Evolutionary conservation across 2,113 vertebrate genomes (phyloP).

Genomic region (Sturnus vulgaris): DNA sequence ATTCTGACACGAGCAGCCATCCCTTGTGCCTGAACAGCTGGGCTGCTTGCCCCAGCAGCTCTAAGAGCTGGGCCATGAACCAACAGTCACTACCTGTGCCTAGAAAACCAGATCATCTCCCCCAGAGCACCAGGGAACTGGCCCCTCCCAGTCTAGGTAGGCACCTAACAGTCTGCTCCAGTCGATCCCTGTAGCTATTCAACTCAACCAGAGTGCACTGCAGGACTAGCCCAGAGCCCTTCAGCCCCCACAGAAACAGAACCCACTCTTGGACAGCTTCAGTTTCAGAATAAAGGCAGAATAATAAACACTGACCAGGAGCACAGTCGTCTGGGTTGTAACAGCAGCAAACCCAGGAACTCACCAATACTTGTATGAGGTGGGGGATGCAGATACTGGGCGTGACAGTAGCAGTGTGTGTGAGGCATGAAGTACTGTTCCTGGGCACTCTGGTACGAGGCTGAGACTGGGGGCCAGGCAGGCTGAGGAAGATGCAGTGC

Average conservation of each 20-base stretch:
- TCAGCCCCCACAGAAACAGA: not conserved
- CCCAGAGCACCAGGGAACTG: not conserved
- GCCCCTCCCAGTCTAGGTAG: not conserved
- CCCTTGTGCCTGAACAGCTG: not conserved
- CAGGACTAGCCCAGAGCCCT: not conserved
- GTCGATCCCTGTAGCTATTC: not conserved
- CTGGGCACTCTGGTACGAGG: not conserved
- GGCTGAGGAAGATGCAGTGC: not conserved
- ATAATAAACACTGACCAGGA: not conserved
- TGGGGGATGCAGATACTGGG: not conserved
- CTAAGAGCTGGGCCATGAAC: not conserved
- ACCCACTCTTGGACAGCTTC: not conserved
- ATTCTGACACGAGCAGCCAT: not conserved
- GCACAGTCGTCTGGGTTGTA: not conserved
- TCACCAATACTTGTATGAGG: not conserved
- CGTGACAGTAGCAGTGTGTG: too few relatives aligned
- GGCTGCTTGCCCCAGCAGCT: not conserved
- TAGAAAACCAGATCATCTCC: not conserved
- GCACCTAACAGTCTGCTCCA: too few relatives aligned
- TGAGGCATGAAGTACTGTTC: not conserved
- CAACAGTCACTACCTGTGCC: not conserved
- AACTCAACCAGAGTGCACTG: too few relatives aligned
- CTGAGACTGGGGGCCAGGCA: not conserved
- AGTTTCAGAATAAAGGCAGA: not conserved
- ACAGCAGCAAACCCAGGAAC: not conserved